Conservation (phyloP, 2,113 vertebrate species). For the Pionites leucogaster region DNA sequence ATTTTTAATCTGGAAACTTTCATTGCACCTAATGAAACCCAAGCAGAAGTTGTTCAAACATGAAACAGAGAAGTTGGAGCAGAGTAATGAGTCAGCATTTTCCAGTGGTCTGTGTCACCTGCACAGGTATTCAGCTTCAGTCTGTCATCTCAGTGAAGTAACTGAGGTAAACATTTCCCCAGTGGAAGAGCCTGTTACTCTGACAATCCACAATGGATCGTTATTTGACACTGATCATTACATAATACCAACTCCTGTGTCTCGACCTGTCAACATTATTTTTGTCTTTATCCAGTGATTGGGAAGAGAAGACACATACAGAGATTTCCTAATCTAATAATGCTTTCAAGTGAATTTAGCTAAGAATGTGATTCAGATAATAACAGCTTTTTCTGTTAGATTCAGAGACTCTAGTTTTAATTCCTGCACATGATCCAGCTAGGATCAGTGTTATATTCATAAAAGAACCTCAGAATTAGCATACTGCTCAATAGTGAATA, state of each 20-base stretch:
- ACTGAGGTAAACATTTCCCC: not conserved
- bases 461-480: not conserved
- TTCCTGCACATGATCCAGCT: not conserved
- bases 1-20: not conserved
- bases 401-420: not conserved
- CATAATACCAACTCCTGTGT: not conserved
- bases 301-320: not conserved
- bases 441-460: not conserved
- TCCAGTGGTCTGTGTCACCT: not conserved
- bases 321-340: not conserved
- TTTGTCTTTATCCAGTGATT: not conserved
- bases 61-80: not conserved
- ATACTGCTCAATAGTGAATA: not conserved
- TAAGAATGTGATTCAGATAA: not conserved
- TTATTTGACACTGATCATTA: not conserved
- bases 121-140: not conserved
- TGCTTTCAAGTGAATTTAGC: not conserved
- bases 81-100: not conserved
- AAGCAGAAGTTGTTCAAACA: not conserved
- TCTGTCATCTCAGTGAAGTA: not conserved
- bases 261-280: not conserved
- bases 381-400: not conserved
- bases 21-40: not conserved
- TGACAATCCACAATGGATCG: fast-evolving
- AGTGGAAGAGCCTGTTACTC: not conserved